These are phyloP conservation scores for Lanius collurio DNA, from an alignment of 2,113 vertebrate species.

Conservation along the genomic window DNA sequence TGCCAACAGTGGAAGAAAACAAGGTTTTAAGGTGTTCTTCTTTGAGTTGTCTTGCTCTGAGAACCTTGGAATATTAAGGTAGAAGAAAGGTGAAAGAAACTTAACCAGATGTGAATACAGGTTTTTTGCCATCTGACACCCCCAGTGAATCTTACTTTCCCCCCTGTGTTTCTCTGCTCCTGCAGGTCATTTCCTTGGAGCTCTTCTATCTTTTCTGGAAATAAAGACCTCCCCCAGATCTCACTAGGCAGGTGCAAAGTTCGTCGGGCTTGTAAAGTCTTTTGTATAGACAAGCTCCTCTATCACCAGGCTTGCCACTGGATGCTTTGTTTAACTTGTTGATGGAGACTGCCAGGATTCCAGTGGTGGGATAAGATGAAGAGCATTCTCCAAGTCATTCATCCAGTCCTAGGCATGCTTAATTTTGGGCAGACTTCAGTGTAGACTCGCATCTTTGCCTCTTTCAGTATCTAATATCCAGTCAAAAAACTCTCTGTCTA, in stretches of 20 bases:
- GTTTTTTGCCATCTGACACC: neutral
- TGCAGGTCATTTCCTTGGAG: neutral
- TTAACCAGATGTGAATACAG: neutral
- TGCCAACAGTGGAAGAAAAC: neutral
- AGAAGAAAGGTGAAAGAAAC: neutral
- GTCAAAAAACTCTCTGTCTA: neutral
- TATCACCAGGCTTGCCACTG: neutral
- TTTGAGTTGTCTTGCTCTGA: neutral
- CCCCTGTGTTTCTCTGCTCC: neutral
- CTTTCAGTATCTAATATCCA: neutral
- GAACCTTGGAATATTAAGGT: neutral
- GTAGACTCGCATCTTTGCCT: neutral
- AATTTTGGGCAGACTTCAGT: neutral
- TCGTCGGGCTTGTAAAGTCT: neutral
- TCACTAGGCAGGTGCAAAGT: neutral
- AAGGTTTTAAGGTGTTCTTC: neutral
- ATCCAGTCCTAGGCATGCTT: fast-evolving
- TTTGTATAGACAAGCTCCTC: neutral
- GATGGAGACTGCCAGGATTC: neutral
- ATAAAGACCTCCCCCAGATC: neutral
- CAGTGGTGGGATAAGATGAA: neutral
- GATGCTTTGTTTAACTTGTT: neutral
- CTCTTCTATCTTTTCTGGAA: neutral
- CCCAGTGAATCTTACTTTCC: fast-evolving
- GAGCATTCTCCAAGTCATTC: neutral